A percentile compares a stretch with the other conserved stretches of the same genome.
These are phyloP conservation scores for Sicus ferrugineus DNA, from an alignment of 2,888 invertebrate species.

Conservation along the genomic window DNA sequence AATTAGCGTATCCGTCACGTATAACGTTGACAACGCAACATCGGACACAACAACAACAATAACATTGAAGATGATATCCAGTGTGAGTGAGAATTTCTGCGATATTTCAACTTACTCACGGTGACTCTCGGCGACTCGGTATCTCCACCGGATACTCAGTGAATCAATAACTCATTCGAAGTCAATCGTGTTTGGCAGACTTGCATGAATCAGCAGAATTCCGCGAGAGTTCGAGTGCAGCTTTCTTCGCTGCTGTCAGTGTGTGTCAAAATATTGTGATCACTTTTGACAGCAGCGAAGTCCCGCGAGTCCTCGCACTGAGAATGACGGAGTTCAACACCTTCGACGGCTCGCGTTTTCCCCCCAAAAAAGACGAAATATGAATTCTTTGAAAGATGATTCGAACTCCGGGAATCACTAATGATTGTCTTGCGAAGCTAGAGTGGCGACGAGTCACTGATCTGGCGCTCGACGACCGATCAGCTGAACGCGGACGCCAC, in stretches of 20 bases:
- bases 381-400: neutral
- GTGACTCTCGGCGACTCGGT: no score
- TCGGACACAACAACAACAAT: neutral
- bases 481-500: slow-evolving; percentile 6
- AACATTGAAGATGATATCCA: neutral
- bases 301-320: neutral
- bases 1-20: neutral
- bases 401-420: neutral
- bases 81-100: neutral
- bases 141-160: neutral
- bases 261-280: slow-evolving; percentile 33
- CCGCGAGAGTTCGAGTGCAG: neutral
- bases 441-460: neutral
- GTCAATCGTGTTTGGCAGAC: neutral
- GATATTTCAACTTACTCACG: no score
- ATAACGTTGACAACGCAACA: neutral
- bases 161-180: neutral
- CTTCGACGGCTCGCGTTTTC: neutral
- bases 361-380: neutral
- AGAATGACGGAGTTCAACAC: slow-evolving; percentile 1
- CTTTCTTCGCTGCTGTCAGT: neutral
- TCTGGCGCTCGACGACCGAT: neutral
- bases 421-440: neutral
- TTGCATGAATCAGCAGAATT: slow-evolving; percentile 30
- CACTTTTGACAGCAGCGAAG: slow-evolving; percentile 2